Conservation (phyloP, 2,888 invertebrate genomes). For the Orthonevra nobilis region DNA sequence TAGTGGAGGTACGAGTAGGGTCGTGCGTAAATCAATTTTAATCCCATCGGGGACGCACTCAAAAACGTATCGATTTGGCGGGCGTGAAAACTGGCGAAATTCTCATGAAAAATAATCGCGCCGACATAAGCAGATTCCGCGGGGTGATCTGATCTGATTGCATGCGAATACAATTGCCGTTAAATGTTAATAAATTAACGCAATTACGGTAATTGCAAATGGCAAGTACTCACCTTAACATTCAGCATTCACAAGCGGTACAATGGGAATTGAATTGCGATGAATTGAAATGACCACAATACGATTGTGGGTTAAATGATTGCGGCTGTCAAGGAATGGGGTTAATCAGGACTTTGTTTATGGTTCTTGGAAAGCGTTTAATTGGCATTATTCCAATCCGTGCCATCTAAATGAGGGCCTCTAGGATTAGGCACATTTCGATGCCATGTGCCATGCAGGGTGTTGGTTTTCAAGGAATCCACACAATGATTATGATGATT, state of each 20-base stretch:
- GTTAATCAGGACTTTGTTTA: conserved; percentile 33
- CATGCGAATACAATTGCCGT: conserved; percentile 57
- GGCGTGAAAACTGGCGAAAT: conserved; percentile 8
- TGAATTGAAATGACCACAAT: conserved; percentile 45
- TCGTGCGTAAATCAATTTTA: conserved; percentile 47
- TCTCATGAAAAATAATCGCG: conserved; percentile 38
- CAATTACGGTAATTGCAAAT: conserved; percentile 65
- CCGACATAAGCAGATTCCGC: conserved; percentile 32
- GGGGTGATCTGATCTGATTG: conserved; percentile 48
- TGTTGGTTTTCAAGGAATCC: too few species aligned
- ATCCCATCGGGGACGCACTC: conserved; percentile 37
- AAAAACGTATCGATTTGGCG: conserved; percentile 35
- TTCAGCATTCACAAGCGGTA: too few species aligned
- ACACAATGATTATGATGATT: too few species aligned
- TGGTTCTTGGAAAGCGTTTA: conserved; percentile 44
- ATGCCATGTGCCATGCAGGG: too few species aligned
- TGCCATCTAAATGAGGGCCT: conserved; percentile 30
- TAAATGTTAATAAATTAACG: conserved; percentile 68
- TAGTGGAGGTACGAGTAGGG: conserved; percentile 6
- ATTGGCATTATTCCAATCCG: conserved; percentile 43
- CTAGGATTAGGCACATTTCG: too few species aligned
- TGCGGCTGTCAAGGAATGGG: conserved; percentile 13
- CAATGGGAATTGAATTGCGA: conserved; percentile 33
- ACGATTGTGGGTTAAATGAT: conserved; percentile 22
- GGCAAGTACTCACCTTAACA: too few species aligned